phyloP scores from a whole-genome alignment of 2,797 vertebrate species.

The Merluccius polli region DNA sequence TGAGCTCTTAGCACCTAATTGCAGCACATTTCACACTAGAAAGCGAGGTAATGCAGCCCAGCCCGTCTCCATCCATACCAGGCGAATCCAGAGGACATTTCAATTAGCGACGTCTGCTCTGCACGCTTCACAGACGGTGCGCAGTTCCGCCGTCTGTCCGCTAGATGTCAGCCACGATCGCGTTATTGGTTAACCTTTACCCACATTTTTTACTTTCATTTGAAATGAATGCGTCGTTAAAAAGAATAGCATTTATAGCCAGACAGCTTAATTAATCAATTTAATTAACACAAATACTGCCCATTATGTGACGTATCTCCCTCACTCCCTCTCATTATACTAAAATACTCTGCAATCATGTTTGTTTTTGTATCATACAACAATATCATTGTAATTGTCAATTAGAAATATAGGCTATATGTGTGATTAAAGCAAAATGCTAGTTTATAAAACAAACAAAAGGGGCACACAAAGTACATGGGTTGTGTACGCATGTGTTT shows the following conservation, averaged over 20 bases:
- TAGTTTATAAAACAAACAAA: background rate
- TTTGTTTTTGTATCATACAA: background rate
- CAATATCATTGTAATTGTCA: background rate
- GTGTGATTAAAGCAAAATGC: background rate
- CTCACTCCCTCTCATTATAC: background rate
- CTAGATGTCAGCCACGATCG: slow-evolving; percentile 60
- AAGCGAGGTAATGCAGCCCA: slow-evolving; percentile 29
- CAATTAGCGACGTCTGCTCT: background rate
- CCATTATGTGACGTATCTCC: no score
- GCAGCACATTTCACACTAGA: slow-evolving; percentile 42
- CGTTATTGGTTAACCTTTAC: background rate
- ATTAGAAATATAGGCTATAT: background rate
- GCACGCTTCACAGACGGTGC: background rate
- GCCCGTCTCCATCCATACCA: slow-evolving; percentile 19
- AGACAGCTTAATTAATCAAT: background rate
- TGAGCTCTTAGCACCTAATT: slow-evolving; percentile 25
- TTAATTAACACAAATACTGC: background rate
- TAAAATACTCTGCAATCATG: background rate
- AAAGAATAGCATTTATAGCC: background rate
- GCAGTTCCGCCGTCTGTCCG: slow-evolving; percentile 35
- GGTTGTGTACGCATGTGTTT: background rate
- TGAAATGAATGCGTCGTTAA: background rate
- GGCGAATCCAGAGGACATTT: slow-evolving; percentile 29
- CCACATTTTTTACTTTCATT: no score
- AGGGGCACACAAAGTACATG: background rate